phyloP scores from a whole-genome alignment of 2,888 invertebrate species.

The Temnothorax unifasciatus region DNA sequence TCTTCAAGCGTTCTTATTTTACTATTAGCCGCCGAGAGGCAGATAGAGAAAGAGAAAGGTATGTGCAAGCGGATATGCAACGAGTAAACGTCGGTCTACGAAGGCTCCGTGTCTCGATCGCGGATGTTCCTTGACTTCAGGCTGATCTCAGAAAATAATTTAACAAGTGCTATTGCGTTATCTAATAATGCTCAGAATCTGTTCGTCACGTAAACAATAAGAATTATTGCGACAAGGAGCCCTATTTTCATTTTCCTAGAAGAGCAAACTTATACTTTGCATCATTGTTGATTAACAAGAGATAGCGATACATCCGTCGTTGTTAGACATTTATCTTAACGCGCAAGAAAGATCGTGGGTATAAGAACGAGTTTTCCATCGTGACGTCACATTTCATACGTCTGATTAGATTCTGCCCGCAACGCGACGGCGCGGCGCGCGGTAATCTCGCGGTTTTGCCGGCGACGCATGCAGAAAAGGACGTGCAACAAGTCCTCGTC shows the following conservation, averaged over 20 bases:
- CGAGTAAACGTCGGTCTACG: constrained; percentile 66
- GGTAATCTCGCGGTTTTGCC: constrained; percentile 2
- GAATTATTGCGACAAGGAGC: neutral
- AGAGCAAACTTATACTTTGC: neutral
- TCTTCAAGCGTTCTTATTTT: constrained; percentile 46
- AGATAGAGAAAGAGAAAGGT: constrained; percentile 42
- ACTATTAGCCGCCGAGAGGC: constrained; percentile 57
- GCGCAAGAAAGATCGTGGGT: neutral
- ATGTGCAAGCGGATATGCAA: constrained; percentile 70
- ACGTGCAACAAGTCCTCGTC: constrained; percentile 83
- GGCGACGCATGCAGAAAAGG: constrained; percentile 72
- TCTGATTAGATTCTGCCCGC: neutral
- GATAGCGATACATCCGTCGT: neutral
- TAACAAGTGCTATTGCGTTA: neutral
- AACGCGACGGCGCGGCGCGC: neutral
- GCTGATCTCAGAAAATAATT: constrained; percentile 7
- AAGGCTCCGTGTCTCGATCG: constrained; percentile 6
- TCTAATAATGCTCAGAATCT: constrained; percentile 4
- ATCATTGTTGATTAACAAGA: neutral
- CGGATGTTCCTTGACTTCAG: neutral
- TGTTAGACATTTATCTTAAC: neutral
- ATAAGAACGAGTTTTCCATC: neutral
- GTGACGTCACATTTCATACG: neutral
- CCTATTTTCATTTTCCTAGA: neutral
- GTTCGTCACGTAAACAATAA: neutral